A percentile compares a stretch with the other conserved stretches of the same genome.
These are phyloP conservation scores for Amyelois transitella DNA, from an alignment of 1,140 invertebrate genomes.

Conservation along the genomic window DNA sequence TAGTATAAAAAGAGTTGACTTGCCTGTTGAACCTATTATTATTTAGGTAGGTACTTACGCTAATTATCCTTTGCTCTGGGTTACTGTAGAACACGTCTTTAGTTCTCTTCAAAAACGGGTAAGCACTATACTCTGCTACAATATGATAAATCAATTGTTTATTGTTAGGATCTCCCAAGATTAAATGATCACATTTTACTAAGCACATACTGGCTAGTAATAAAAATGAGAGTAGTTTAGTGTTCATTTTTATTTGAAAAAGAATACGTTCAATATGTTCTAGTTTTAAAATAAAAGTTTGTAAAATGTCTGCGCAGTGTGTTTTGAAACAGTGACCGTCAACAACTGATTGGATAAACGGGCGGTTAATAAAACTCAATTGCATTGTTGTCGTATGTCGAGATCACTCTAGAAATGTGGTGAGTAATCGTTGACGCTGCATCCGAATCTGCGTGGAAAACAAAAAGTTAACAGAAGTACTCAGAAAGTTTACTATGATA, in stretches of 20 bases:
- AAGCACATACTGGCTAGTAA: conserved; percentile 12
- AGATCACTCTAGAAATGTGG: background rate
- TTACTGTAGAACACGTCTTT: conserved; percentile 31
- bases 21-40: no score
- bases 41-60: no score
- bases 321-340: background rate
- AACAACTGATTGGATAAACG: background rate
- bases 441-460: no score
- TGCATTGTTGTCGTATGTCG: background rate
- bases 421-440: no score
- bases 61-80: conserved; percentile 23
- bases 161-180: conserved; percentile 23
- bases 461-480: no score
- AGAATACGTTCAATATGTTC: background rate
- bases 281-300: no score
- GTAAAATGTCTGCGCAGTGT: no score
- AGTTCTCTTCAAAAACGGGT: conserved; percentile 25
- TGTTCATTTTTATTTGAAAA: conserved; percentile 21
- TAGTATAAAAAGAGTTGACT: no score
- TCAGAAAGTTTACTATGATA: no score
- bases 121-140: conserved; percentile 19
- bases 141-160: conserved; percentile 28
- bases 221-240: conserved; percentile 15
- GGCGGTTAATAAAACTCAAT: background rate
- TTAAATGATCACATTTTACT: conserved; percentile 24